Evolutionary conservation across 2,113 vertebrate genomes (phyloP).

Genomic region (Crocuta crocuta): DNA sequence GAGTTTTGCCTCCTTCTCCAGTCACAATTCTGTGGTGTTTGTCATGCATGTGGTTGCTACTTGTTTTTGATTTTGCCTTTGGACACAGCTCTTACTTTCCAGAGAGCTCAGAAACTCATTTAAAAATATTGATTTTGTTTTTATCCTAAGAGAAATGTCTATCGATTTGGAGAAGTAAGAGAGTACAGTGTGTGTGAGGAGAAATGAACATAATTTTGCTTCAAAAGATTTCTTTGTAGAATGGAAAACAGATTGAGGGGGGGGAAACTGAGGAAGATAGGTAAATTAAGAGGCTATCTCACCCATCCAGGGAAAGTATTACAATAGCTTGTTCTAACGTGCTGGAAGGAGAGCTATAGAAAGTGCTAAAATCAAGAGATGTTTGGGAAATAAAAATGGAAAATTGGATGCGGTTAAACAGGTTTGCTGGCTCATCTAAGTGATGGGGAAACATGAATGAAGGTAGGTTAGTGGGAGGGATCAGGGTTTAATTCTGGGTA

Average conservation of each 20-base stretch:
- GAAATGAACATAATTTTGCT: neutral
- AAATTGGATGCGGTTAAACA: neutral
- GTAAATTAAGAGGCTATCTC: neutral
- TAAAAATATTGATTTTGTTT: neutral
- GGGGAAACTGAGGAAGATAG: neutral
- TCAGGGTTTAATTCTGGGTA: neutral
- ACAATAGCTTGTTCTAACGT: neutral
- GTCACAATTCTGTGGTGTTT: neutral
- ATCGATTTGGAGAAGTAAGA: neutral
- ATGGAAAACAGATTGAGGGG: neutral
- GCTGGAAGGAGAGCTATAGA: neutral
- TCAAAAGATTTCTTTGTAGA: neutral
- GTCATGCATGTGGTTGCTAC: neutral
- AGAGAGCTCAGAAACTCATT: neutral
- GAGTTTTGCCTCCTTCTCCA: neutral
- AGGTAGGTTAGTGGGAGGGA: neutral
- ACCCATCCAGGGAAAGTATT: neutral
- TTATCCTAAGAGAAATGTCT: neutral
- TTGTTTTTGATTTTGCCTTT: slow-evolving; percentile 1
- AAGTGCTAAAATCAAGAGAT: neutral
- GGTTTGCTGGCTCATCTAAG: neutral
- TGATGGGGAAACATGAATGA: neutral
- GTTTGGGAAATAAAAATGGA: neutral
- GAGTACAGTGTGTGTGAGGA: neutral
- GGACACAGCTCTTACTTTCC: neutral